A percentile compares a stretch with the other conserved stretches of the same genome.
Conservation (phyloP, 2,113 vertebrate genomes). For the Macrotis lagotis region DNA sequence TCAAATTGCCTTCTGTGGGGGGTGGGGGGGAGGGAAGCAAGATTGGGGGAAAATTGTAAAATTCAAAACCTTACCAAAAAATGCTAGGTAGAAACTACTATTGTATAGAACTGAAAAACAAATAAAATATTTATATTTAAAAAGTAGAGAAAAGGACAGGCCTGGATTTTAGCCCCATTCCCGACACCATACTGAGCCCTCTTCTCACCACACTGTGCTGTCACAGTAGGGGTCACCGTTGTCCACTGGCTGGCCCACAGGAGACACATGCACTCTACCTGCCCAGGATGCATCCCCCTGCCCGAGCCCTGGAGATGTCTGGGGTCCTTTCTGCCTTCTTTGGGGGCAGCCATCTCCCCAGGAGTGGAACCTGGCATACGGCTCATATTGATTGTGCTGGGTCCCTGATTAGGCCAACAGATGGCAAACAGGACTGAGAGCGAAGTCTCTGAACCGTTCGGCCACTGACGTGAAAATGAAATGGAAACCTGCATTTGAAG, state of each 20-base stretch:
- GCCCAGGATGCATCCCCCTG: background rate
- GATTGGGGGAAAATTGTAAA: no score
- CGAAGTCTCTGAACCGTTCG: conserved; percentile 48
- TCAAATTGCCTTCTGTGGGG: no score
- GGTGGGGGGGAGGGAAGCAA: no score
- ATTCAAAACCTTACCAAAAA: no score
- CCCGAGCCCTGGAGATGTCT: background rate
- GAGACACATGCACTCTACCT: background rate
- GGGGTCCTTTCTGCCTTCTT: background rate
- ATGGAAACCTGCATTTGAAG: conserved; percentile 70
- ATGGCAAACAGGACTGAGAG: conserved; percentile 58
- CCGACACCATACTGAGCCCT: background rate
- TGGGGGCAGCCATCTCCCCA: background rate
- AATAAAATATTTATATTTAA: no score
- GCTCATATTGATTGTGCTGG: background rate
- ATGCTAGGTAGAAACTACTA: no score
- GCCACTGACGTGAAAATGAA: conserved; percentile 62
- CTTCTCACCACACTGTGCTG: background rate
- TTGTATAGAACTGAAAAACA: no score
- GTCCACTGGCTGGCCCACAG: background rate
- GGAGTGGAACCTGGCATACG: background rate
- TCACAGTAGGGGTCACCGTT: background rate
- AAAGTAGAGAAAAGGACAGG: background rate
- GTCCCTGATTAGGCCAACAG: conserved; percentile 31
- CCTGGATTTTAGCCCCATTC: background rate